These are phyloP conservation scores for Bagarius yarrelli DNA, from an alignment of 2,113 vertebrate genomes.

Conservation along the genomic window DNA sequence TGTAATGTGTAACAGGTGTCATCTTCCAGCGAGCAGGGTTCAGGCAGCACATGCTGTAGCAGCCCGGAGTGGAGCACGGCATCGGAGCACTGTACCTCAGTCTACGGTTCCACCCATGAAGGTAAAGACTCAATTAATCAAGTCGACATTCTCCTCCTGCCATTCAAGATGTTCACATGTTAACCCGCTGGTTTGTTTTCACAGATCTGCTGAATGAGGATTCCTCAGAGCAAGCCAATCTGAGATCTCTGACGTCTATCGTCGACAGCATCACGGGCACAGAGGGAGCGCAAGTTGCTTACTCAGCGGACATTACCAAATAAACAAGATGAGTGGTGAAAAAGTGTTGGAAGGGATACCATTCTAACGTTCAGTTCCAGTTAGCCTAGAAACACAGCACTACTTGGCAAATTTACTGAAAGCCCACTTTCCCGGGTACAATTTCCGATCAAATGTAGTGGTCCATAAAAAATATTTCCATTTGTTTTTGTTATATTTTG, in stretches of 20 bases:
- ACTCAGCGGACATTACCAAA: conserved; percentile 77
- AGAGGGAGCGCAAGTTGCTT: conserved; percentile 76
- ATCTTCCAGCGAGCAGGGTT: conserved; percentile 78
- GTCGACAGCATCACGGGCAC: conserved; percentile 86
- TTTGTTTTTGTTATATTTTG: conserved; percentile 37
- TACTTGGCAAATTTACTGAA: conserved; percentile 31
- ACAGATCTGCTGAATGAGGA: conserved; percentile 85
- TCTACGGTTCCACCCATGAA: conserved; percentile 75
- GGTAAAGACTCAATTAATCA: conserved; percentile 71
- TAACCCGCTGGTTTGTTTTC: conserved; percentile 29
- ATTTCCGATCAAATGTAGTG: conserved; percentile 59
- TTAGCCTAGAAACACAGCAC: conserved; percentile 43
- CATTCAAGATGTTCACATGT: neutral
- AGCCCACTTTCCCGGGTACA: conserved; percentile 48
- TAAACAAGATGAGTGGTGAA: conserved; percentile 48
- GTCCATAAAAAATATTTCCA: conserved; percentile 56
- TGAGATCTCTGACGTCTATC: conserved; percentile 89
- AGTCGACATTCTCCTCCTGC: neutral
- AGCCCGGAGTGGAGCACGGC: conserved; percentile 91
- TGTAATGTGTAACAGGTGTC: conserved; percentile 77
- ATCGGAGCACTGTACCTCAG: conserved; percentile 78
- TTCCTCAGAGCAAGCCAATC: conserved; percentile 77
- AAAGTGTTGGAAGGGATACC: neutral
- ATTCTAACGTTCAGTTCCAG: conserved; percentile 34
- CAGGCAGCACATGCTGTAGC: conserved; percentile 90